Conservation (phyloP, 2,797 vertebrate species). For the Tarsius wallacei region DNA sequence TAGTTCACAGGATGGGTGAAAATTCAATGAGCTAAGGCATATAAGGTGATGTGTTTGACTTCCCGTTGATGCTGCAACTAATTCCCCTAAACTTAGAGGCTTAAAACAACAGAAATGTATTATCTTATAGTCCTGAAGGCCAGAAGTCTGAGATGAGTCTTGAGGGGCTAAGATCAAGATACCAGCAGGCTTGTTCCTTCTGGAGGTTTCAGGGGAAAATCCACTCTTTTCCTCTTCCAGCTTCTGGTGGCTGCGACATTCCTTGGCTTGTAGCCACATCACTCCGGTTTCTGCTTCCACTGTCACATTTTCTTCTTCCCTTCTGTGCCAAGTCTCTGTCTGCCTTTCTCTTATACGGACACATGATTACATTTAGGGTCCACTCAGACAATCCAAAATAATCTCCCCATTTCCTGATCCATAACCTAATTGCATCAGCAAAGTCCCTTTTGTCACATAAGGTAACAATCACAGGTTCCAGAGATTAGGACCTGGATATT, state of each 20-base stretch:
- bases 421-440: background rate
- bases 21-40: background rate
- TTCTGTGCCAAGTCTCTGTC: background rate
- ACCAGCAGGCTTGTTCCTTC: background rate
- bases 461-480: background rate
- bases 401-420: background rate
- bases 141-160: background rate
- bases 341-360: background rate
- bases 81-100: background rate
- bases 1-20: background rate
- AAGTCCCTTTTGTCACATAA: background rate
- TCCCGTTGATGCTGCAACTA: background rate
- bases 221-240: background rate
- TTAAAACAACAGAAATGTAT: constrained; percentile 17
- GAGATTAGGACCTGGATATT: constrained; percentile 3
- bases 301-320: background rate
- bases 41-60: background rate
- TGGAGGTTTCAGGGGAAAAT: background rate
- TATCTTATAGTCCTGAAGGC: background rate
- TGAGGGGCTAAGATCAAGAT: background rate
- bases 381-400: background rate
- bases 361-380: background rate
- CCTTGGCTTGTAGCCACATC: constrained; percentile 29
- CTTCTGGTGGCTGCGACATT: background rate
- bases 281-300: background rate